Conservation (phyloP, 2,888 invertebrate genomes). For the Ophioninae sp. region DNA sequence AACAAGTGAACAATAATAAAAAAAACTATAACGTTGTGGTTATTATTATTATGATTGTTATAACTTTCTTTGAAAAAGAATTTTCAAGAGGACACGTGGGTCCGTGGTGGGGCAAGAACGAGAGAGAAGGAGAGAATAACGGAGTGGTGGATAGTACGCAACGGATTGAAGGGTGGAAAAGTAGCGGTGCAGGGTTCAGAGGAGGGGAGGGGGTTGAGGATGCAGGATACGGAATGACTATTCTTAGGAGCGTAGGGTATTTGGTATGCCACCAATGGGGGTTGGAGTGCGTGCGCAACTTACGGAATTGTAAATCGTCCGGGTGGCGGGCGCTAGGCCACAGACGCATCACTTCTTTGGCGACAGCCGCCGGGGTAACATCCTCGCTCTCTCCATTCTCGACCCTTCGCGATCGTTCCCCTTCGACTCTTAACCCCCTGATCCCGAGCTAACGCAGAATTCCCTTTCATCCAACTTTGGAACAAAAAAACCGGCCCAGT, state of each 20-base stretch:
- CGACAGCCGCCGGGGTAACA: constrained; percentile 79
- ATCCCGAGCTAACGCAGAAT: constrained; percentile 11
- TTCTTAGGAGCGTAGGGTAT: constrained; percentile 60
- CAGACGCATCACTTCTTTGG: constrained; percentile 80
- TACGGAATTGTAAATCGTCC: constrained; percentile 58
- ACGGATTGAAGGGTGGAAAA: constrained; percentile 32
- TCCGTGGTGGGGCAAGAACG: constrained; percentile 40
- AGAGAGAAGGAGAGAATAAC: neutral
- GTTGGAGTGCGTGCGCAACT: constrained; percentile 64
- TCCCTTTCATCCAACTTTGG: constrained; percentile 19
- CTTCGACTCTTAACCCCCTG: constrained; percentile 56
- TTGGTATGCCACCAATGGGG: constrained; percentile 66
- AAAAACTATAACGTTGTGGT: too few relatives aligned
- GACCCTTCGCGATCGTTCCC: constrained; percentile 56
- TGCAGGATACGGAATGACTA: constrained; percentile 63
- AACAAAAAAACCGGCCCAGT: constrained; percentile 25
- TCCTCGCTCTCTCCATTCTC: constrained; percentile 72
- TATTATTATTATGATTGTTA: too few relatives aligned
- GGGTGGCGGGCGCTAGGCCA: constrained; percentile 77
- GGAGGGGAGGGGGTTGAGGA: constrained; percentile 19
- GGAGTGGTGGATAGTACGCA: constrained; percentile 6
- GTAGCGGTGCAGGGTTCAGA: constrained; percentile 1
- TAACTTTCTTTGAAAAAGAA: neutral
- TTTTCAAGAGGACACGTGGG: constrained; percentile 8
- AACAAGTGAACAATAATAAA: too few relatives aligned